Conservation (phyloP, 2,113 vertebrate species). For the Apodemus sylvaticus region DNA sequence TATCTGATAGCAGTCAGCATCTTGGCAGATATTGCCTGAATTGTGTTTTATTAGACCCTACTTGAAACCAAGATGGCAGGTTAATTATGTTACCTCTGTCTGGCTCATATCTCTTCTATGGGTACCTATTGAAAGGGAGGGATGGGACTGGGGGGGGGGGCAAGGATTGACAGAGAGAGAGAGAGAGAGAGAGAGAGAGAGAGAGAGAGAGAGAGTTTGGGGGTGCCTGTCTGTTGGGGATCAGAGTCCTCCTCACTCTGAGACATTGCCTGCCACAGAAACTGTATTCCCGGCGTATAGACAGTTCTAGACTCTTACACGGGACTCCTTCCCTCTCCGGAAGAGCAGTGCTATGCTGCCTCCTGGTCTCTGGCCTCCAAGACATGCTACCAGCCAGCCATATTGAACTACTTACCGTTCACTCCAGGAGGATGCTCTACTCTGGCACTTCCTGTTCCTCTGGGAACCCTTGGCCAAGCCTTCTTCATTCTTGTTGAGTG, state of each 20-base stretch:
- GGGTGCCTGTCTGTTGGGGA: background rate
- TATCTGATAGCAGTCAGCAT: background rate
- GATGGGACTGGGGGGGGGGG: background rate
- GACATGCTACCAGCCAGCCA: background rate
- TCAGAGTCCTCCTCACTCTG: background rate
- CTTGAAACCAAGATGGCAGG: background rate
- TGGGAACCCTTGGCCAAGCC: background rate
- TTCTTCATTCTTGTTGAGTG: background rate
- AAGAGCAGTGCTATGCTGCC: background rate
- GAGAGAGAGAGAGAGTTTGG: background rate
- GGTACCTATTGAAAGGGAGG: background rate
- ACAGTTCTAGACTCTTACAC: background rate
- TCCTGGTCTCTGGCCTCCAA: background rate
- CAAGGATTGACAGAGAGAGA: too few species aligned
- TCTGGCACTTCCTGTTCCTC: background rate
- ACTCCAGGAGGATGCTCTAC: background rate
- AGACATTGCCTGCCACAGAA: background rate
- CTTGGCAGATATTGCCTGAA: background rate
- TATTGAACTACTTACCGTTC: background rate
- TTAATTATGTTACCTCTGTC: background rate
- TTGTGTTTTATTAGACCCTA: background rate
- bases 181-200: background rate
- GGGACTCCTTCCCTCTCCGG: fast-evolving
- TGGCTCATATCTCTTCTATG: background rate
- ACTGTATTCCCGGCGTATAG: background rate